These are phyloP conservation scores for Enteromius argenteus DNA, from an alignment of 2,797 vertebrate species.

Conservation along the genomic window DNA sequence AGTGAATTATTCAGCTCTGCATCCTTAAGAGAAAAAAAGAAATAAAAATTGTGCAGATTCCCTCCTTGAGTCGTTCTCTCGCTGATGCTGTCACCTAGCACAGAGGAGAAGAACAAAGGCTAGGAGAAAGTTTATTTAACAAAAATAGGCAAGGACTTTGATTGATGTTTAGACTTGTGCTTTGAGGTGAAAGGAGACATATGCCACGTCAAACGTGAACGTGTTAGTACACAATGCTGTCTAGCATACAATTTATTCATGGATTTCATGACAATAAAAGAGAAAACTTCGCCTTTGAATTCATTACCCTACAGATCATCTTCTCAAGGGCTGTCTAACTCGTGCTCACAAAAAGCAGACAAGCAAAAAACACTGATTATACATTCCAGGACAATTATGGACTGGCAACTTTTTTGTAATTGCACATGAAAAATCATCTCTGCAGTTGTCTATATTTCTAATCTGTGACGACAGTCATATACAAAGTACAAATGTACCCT, in stretches of 20 bases:
- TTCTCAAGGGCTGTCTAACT: conserved; percentile 64
- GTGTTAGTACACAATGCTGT: conserved; percentile 55
- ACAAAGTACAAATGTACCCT: conserved; percentile 50
- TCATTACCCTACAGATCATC: conserved; percentile 66
- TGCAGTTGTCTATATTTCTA: neutral
- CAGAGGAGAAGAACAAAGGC: conserved; percentile 41
- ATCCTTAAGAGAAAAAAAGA: conserved; percentile 23
- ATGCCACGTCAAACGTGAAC: conserved; percentile 66
- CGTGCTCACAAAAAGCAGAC: conserved; percentile 61
- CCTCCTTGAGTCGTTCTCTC: conserved; percentile 7
- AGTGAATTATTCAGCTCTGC: neutral
- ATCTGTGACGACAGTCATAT: conserved; percentile 39
- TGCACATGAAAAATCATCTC: conserved; percentile 14
- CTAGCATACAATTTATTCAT: conserved; percentile 63
- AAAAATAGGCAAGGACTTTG: conserved; percentile 67
- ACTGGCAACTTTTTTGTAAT: neutral
- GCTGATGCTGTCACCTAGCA: conserved; percentile 29
- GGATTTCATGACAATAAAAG: conserved; percentile 72
- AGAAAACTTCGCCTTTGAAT: conserved; percentile 64
- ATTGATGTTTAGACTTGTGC: conserved; percentile 66
- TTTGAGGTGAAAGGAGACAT: conserved; percentile 69
- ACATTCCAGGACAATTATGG: neutral
- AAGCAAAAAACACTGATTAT: conserved; percentile 5
- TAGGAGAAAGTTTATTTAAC: conserved; percentile 63
- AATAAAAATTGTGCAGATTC: neutral